Evolutionary conservation across 2,113 vertebrate species (phyloP).

Genomic region (Thymallus thymallus): DNA sequence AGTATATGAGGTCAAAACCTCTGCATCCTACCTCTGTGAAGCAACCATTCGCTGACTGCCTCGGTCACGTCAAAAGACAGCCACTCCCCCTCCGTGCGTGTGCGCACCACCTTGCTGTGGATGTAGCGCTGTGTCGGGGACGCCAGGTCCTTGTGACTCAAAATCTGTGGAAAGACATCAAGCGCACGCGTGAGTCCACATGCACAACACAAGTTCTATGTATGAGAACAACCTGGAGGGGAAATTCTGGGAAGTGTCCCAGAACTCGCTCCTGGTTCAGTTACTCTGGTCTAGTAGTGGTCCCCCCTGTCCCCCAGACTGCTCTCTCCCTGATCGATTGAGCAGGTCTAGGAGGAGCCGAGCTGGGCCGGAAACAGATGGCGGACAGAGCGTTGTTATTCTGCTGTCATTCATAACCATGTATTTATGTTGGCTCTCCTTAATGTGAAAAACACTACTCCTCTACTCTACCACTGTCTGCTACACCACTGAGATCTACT

Average conservation of each 20-base stretch:
- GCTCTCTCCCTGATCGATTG: conserved; percentile 53
- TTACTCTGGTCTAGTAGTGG: conserved; percentile 10
- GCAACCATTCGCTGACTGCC: conserved; percentile 93
- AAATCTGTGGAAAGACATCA: conserved; percentile 51
- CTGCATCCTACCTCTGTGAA: conserved; percentile 85
- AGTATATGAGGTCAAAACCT: not conserved
- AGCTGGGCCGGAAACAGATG: conserved; percentile 55
- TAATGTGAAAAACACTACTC: conserved; percentile 66
- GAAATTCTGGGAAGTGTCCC: not conserved
- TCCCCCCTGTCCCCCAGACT: conserved; percentile 1
- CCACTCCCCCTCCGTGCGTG: conserved; percentile 92
- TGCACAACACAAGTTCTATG: not conserved
- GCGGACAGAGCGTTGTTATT: conserved; percentile 54
- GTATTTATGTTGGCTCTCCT: conserved; percentile 63
- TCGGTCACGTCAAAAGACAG: conserved; percentile 95
- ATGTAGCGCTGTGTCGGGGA: conserved; percentile 95
- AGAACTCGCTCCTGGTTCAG: conserved; percentile 14
- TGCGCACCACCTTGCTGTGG: conserved; percentile 94
- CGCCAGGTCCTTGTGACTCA: conserved; percentile 82
- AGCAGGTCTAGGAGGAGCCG: conserved; percentile 55
- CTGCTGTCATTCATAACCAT: conserved; percentile 59
- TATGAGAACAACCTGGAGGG: not conserved
- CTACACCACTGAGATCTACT: conserved; percentile 33
- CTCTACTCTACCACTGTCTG: conserved; percentile 29
- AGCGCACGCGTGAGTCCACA: not conserved